These are phyloP conservation scores for Neodiprion lecontei DNA, from an alignment of 1,140 invertebrate genomes.

Conservation along the genomic window DNA sequence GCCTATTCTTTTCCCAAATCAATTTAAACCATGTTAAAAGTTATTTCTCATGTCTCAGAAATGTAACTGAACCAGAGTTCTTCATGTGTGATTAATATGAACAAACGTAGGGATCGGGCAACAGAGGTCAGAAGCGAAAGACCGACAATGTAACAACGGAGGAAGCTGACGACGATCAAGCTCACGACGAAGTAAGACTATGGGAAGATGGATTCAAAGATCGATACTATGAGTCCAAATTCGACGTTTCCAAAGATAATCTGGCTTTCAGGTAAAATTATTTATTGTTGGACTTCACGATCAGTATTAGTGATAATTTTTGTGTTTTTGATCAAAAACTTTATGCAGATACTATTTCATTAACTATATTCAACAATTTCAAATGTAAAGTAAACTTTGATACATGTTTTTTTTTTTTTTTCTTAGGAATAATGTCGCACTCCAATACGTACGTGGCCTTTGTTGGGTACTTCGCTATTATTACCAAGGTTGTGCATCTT, in stretches of 20 bases:
- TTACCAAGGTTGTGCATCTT: conserved; percentile 98
- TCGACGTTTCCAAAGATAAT: conserved; percentile 85
- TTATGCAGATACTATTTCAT: neutral
- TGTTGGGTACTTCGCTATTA: conserved; percentile 99
- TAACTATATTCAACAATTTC: neutral
- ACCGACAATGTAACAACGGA: conserved; percentile 51
- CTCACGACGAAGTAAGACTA: conserved; percentile 91
- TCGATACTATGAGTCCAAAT: conserved; percentile 97
- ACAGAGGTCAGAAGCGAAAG: conserved; percentile 60
- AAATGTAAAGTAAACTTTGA: conserved; percentile 19
- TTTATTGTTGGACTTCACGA: conserved; percentile 5
- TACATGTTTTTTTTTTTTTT: conserved; percentile 20
- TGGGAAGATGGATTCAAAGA: conserved; percentile 99
- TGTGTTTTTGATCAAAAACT: conserved; percentile 15
- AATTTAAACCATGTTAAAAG: neutral
- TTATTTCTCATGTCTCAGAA: neutral
- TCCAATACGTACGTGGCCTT: conserved; percentile 93
- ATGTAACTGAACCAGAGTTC: neutral
- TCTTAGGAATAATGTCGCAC: conserved; percentile 82
- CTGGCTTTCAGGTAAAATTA: conserved; percentile 76
- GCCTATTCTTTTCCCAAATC: neutral
- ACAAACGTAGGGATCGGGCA: conserved; percentile 13
- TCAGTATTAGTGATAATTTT: conserved; percentile 14
- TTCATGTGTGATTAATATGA: conserved; percentile 5
- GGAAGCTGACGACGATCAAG: conserved; percentile 77